These are phyloP conservation scores for Ctenopoma multispine DNA, from an alignment of 2,797 vertebrate species.

Conservation along the genomic window DNA sequence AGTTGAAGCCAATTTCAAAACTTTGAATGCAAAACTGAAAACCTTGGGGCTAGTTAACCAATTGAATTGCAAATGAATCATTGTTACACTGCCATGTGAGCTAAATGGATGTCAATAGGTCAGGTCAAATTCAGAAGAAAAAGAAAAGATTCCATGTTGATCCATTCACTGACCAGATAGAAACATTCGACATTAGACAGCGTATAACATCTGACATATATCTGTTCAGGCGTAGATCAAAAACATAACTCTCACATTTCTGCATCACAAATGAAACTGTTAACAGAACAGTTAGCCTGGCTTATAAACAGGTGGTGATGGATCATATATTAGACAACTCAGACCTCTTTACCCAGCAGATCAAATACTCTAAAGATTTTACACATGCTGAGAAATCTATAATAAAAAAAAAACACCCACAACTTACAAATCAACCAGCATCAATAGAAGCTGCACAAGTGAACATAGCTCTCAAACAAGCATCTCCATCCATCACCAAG, in stretches of 20 bases:
- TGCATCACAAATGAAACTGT: neutral
- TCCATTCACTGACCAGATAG: conserved; percentile 5
- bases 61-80: conserved; percentile 81
- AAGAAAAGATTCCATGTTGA: conserved; percentile 3
- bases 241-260: neutral
- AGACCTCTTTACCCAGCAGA: neutral
- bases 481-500: neutral
- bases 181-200: conserved; percentile 3
- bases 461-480: conserved; percentile 2
- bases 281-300: neutral
- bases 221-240: neutral
- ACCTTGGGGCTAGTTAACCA: conserved; percentile 69
- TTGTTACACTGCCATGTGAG: conserved; percentile 60
- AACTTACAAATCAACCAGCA: conserved; percentile 16
- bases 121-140: conserved; percentile 50
- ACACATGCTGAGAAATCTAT: neutral
- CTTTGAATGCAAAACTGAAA: conserved; percentile 66
- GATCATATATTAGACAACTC: neutral
- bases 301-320: neutral
- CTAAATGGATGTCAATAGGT: conserved; percentile 76
- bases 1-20: conserved; percentile 75
- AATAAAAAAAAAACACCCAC: neutral
- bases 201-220: neutral
- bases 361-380: neutral
- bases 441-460: conserved; percentile 1